Conservation (phyloP, 92 coral and sea anemone genomes). For the Zoanthus sociatus region DNA sequence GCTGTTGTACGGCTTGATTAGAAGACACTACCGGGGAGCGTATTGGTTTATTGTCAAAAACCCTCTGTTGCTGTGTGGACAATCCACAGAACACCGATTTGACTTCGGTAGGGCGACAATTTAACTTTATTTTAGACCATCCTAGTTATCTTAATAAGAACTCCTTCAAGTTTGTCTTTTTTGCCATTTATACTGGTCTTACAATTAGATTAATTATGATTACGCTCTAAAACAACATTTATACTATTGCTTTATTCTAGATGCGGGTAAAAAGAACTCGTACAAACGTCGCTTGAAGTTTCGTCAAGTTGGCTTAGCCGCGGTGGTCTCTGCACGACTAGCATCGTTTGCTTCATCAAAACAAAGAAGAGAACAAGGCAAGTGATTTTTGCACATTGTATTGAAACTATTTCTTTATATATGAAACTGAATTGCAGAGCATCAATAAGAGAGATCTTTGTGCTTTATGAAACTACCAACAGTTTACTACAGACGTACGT, state of each 20-base stretch:
- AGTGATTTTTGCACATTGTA: background rate
- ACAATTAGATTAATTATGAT: background rate
- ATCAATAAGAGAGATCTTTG: no score
- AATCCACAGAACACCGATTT: constrained; percentile 45
- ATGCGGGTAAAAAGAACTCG: constrained; percentile 17
- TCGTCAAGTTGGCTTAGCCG: constrained; percentile 59
- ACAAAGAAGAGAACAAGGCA: background rate
- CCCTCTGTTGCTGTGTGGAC: constrained; percentile 65
- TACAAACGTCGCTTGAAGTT: constrained; percentile 26
- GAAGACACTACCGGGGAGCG: constrained; percentile 72
- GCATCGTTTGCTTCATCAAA: constrained; percentile 13
- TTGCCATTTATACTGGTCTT: background rate
- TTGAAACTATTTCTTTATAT: background rate
- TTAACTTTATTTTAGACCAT: background rate
- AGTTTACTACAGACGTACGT: no score
- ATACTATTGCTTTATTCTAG: background rate
- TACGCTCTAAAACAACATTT: background rate
- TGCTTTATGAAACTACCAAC: background rate
- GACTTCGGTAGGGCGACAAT: constrained; percentile 63
- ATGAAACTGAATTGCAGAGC: no score
- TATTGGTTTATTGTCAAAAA: constrained; percentile 68
- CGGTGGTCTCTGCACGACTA: constrained; percentile 53
- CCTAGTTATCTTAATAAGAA: no score
- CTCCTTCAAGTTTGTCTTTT: no score
- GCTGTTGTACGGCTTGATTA: constrained; percentile 60